Evolutionary conservation across 2,113 vertebrate genomes (phyloP).

Genomic region (Pipa parva): DNA sequence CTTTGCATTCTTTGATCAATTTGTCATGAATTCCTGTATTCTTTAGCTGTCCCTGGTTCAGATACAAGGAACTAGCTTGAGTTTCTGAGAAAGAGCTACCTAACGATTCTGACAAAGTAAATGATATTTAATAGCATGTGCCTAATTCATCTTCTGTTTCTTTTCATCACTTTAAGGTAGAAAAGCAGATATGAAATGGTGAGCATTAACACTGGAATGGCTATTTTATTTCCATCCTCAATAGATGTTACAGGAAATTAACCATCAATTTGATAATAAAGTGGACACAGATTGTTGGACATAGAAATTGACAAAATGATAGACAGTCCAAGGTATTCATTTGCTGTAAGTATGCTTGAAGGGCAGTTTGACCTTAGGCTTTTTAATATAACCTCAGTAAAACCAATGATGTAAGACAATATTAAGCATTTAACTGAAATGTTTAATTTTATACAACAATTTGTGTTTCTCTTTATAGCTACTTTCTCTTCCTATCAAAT

Average conservation of each 20-base stretch:
- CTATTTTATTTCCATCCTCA: conserved; percentile 40
- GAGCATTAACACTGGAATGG: conserved; percentile 43
- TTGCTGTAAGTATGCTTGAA: conserved; percentile 31
- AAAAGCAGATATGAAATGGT: conserved; percentile 4
- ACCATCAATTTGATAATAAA: conserved; percentile 37
- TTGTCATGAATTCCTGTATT: too few species aligned
- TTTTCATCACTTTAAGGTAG: conserved; percentile 24
- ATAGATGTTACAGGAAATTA: conserved; percentile 44
- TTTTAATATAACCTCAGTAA: conserved; percentile 22
- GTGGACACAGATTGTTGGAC: conserved; percentile 42
- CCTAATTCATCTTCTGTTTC: conserved; percentile 5
- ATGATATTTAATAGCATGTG: conserved; percentile 24
- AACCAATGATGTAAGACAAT: conserved; percentile 37
- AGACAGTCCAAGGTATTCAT: conserved; percentile 25
- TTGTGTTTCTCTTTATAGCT: background rate
- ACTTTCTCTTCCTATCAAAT: background rate
- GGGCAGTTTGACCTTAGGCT: conserved; percentile 32
- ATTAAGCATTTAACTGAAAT: conserved; percentile 24
- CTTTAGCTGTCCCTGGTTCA: too few species aligned
- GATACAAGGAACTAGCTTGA: background rate
- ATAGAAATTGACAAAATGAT: conserved; percentile 37
- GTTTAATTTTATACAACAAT: conserved; percentile 14
- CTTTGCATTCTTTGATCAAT: too few species aligned
- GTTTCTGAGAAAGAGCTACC: background rate
- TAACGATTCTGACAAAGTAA: background rate